Evolutionary conservation across 1,140 invertebrate genomes (phyloP).

Genomic region (Anoplophora glabripennis): DNA sequence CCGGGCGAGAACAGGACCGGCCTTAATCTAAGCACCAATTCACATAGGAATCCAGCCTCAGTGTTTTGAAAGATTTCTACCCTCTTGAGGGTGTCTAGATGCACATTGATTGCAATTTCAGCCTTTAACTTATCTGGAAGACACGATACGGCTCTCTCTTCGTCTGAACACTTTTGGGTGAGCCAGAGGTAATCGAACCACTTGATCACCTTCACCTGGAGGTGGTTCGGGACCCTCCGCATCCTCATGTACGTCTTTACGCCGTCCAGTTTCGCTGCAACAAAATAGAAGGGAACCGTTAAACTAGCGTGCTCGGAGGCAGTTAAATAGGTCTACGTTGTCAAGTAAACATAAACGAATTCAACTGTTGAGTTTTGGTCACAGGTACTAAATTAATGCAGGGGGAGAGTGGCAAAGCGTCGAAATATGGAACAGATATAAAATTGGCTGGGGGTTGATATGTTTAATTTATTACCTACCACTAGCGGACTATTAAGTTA

Average conservation of each 20-base stretch:
- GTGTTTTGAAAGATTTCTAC: conserved; percentile 99
- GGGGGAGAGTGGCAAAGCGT: no score
- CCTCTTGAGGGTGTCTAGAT: conserved; percentile 94
- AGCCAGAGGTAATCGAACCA: conserved; percentile 99
- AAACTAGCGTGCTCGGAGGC: no score
- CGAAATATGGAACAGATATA: no score
- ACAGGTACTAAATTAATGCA: no score
- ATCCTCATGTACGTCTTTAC: conserved; percentile 99
- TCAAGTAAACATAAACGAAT: no score
- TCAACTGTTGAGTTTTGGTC: no score
- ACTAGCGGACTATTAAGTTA: no score
- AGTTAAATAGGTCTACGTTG: no score
- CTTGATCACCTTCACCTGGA: conserved; percentile 97
- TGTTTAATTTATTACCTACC: no score
- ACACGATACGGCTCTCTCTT: conserved; percentile 92
- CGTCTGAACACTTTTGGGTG: conserved; percentile 96
- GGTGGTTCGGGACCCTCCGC: conserved; percentile 88
- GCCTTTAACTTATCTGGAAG: conserved; percentile 96
- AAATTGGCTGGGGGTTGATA: no score
- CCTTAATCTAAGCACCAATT: conserved; percentile 88
- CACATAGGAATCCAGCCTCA: conserved; percentile 96
- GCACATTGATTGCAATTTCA: conserved; percentile 98
- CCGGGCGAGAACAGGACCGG: conserved; percentile 97
- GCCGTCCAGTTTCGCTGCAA: conserved; percentile 93
- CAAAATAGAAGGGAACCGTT: conserved; percentile 23